Percentiles rank a stretch among this genome's conserved stretches.
Conservation (phyloP, 2,797 vertebrate genomes). For the Nyctibius grandis region DNA sequence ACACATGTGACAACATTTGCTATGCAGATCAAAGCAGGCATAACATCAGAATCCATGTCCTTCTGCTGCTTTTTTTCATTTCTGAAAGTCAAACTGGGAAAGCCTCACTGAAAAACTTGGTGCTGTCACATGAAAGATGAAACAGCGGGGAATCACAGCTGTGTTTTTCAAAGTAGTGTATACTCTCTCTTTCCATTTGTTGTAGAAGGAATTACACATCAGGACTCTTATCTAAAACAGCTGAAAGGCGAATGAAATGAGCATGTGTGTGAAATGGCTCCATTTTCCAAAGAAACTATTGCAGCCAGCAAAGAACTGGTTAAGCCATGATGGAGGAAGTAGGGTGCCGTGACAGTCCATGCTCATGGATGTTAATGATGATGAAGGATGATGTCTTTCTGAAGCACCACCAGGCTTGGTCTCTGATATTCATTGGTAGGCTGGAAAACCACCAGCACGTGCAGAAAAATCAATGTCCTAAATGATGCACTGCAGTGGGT, state of each 20-base stretch:
- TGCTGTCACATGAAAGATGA: not conserved
- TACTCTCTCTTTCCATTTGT: not conserved
- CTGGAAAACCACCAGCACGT: not conserved
- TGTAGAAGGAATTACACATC: not conserved
- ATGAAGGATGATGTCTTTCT: not conserved
- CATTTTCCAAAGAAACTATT: not conserved
- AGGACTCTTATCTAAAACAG: not conserved
- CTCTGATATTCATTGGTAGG: not conserved
- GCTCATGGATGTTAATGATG: not conserved
- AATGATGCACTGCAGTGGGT: not conserved
- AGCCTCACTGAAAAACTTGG: not conserved
- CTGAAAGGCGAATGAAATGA: not conserved
- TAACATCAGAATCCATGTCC: not conserved
- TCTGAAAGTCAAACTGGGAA: not conserved
- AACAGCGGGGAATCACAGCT: not conserved
- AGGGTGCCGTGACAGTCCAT: no score
- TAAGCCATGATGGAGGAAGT: not conserved
- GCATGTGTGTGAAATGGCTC: not conserved
- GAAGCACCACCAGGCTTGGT: not conserved
- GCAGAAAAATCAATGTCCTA: not conserved
- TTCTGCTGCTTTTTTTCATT: not conserved
- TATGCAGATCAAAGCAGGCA: not conserved
- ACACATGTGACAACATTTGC: fast-evolving
- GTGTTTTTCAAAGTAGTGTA: not conserved
- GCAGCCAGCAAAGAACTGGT: not conserved